A percentile compares a stretch with the other conserved stretches of the same genome.
phyloP scores from a whole-genome alignment of 2,888 invertebrate genomes.

The Synergus laeviventris region DNA sequence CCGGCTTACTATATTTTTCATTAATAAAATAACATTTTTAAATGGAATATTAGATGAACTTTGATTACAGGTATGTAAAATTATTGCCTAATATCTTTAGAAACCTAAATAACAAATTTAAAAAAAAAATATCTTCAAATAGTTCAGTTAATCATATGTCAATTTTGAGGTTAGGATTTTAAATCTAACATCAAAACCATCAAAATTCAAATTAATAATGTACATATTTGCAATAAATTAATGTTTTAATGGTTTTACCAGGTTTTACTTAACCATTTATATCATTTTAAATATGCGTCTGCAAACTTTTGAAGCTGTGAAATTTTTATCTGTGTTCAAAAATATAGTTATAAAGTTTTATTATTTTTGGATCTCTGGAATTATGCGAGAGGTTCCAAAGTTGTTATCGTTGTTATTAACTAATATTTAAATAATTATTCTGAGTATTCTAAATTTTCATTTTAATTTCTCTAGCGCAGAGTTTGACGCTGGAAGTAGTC shows the following conservation, averaged over 20 bases:
- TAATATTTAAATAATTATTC: too few species aligned
- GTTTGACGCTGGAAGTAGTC: neutral
- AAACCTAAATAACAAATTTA: neutral
- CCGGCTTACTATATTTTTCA: neutral
- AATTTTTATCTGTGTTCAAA: neutral
- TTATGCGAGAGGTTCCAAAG: too few species aligned
- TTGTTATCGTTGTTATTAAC: too few species aligned
- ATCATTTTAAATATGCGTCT: neutral
- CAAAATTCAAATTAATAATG: neutral
- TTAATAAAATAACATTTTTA: neutral
- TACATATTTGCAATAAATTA: neutral
- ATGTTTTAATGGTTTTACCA: neutral
- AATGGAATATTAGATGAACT: neutral
- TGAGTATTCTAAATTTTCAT: neutral
- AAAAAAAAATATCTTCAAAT: neutral
- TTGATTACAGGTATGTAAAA: neutral
- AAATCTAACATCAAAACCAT: neutral
- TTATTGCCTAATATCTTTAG: neutral
- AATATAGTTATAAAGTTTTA: too few species aligned
- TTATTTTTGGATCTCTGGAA: too few species aligned
- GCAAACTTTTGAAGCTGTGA: neutral
- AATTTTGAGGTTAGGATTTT: conserved; percentile 25
- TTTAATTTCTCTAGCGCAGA: neutral
- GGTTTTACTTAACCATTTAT: neutral
- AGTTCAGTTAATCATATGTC: neutral